phyloP scores from a whole-genome alignment of 1,140 invertebrate species.

The Drosophila micromelanica region DNA sequence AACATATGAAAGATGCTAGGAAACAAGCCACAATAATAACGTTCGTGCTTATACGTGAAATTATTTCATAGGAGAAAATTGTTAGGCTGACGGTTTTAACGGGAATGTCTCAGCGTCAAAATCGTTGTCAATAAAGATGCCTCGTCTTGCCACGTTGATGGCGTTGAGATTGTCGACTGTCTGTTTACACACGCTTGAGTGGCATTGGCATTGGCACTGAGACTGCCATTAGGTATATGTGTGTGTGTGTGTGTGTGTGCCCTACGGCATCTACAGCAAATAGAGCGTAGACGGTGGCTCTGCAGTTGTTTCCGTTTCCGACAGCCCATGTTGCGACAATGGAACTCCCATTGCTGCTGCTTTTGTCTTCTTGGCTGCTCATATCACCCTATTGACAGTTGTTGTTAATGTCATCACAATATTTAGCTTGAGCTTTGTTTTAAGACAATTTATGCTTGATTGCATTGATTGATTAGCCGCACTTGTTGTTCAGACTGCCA shows the following conservation, averaged over 20 bases:
- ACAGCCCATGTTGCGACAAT: slow-evolving; percentile 20
- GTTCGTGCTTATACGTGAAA: slow-evolving; percentile 42
- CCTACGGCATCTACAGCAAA: slow-evolving; percentile 29
- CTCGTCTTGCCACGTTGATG: slow-evolving; percentile 45
- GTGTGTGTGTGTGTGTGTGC: slow-evolving; percentile 35
- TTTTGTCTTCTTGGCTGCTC: slow-evolving; percentile 26
- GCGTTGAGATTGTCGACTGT: slow-evolving; percentile 59
- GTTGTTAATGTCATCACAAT: slow-evolving; percentile 78
- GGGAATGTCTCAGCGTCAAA: slow-evolving; percentile 26
- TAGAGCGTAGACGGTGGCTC: slow-evolving; percentile 11
- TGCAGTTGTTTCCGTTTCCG: slow-evolving; percentile 68
- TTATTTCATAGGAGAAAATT: slow-evolving; percentile 66
- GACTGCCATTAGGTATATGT: slow-evolving; percentile 10
- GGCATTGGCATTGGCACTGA: slow-evolving; percentile 24
- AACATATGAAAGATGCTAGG: slow-evolving; percentile 60
- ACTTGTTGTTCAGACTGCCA: slow-evolving; percentile 53
- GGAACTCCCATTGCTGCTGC: slow-evolving; percentile 6
- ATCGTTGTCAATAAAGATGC: slow-evolving; percentile 42
- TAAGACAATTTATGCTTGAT: slow-evolving; percentile 81
- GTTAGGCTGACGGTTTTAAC: no score
- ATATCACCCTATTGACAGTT: slow-evolving; percentile 57
- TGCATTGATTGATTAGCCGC: slow-evolving; percentile 80
- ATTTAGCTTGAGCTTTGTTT: slow-evolving; percentile 74
- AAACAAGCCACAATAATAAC: slow-evolving; percentile 76
- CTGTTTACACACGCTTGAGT: slow-evolving; percentile 75